phyloP scores from a whole-genome alignment of 2,113 vertebrate genomes.

The Zingel zingel region DNA sequence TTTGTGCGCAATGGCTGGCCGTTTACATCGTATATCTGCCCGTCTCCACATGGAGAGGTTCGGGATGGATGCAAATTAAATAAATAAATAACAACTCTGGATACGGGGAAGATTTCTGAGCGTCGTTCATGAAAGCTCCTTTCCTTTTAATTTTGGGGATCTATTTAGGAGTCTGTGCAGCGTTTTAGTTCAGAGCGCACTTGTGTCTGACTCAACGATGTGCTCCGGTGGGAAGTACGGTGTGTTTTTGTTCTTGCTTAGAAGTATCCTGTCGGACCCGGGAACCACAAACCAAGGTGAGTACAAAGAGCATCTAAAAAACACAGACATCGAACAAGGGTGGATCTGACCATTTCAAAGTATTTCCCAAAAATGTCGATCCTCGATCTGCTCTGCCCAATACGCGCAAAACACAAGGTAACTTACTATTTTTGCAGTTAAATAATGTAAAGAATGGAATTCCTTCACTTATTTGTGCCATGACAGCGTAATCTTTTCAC shows the following conservation, averaged over 20 bases:
- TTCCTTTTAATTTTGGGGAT: slow-evolving; percentile 46
- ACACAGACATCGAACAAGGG: background rate
- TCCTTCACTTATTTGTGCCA: background rate
- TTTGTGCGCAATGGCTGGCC: slow-evolving; percentile 51
- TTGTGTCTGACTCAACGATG: slow-evolving; percentile 73
- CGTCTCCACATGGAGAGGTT: slow-evolving; percentile 20
- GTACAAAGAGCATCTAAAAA: slow-evolving; percentile 25
- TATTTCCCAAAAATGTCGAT: background rate
- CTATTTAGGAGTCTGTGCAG: slow-evolving; percentile 40
- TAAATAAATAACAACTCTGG: slow-evolving; percentile 28
- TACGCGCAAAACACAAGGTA: background rate
- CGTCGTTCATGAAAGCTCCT: slow-evolving; percentile 49
- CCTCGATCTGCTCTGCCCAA: background rate
- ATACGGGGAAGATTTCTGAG: slow-evolving; percentile 29
- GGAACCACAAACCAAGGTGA: slow-evolving; percentile 84
- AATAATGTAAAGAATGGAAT: background rate
- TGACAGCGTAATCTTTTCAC: background rate
- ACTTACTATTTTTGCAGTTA: slow-evolving; percentile 1
- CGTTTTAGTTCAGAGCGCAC: slow-evolving; percentile 58
- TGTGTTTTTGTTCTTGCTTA: slow-evolving; percentile 77
- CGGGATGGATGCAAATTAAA: slow-evolving; percentile 7
- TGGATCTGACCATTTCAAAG: background rate
- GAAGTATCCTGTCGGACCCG: slow-evolving; percentile 78
- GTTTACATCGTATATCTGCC: background rate
- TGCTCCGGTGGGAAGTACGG: slow-evolving; percentile 75